Base-by-base conservation (phyloP, 64 coral and sea anemone species). In the Orbicella faveolata region DNA sequence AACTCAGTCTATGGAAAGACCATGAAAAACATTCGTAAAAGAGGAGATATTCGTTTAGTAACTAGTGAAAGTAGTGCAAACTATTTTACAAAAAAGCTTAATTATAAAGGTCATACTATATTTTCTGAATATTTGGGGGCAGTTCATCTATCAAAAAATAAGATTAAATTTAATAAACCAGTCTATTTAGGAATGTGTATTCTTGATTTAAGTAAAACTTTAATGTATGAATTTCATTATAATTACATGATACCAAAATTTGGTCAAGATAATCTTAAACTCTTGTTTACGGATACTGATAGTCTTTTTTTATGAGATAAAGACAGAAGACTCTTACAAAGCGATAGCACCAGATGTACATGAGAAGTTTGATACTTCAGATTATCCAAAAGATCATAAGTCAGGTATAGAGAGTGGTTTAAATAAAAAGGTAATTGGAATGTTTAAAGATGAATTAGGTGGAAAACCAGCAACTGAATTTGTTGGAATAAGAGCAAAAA, bases 231-330 rank as follows among this genome's bases (percentile, higher is more conserved):
- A n/a, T n/a, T n/a, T n/a, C n/a, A n/a, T n/a, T n/a, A n/a, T n/a
- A 75, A 75, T 21, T 87, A 87, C 37, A 87, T 75, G 0, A 73
- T 52, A 20, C 85, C 5, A 77, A 88, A 77, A 39, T 88, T 77
- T 88, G 74, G 73, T 5, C n/a, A n/a, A n/a, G n/a, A 88, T 4
- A 77, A 36, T 34, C 51, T n/a, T 33, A 76, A 76, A 3, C 23
- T 88, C 14, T n/a, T 77, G 11, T 88, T 88, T 74, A 88, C 87
- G 33, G 87, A 88, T 30, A 88, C 87, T 33, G 87, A 88, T 30
- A 77, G 73, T 61, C 17, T 88, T 11, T 36, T 61, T 23, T 61
- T n/a, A 88, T 87, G 83, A 73, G 26, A 73, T 87, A 9, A 25
- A 87, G 70, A 87, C 85, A n/a, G 48, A 87, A 20, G 87, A 88